Evolutionary conservation across 2,113 vertebrate species (phyloP), one percentile per base, ranked within the genome.

Genomic region (Noctilio leporinus): DNA sequence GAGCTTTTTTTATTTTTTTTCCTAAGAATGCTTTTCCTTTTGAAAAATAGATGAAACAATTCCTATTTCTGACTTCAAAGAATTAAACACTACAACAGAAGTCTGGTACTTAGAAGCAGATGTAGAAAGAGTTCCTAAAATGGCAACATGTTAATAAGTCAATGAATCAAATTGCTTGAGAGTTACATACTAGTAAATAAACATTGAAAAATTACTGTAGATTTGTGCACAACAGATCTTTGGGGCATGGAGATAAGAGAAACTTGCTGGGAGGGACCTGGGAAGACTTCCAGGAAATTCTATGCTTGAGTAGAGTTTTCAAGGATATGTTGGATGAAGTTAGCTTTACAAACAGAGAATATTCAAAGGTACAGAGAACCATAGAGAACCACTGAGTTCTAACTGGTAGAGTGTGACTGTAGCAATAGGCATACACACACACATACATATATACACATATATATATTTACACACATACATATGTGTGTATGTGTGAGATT

Each of bases 111-210:
- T 62, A 89, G 43, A 93, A 86, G 12, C 43, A 91, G 59, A 38
- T 43, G 51, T 7, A 94, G 35, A 77, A 75, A 78, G 65, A 65
- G 22, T 33, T 62, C 45, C 28, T 91, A 73, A 94, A 75, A 85
- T 84, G 45, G 35, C 7, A 76, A 65, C n/a, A 69, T 65, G 14
- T 33, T 85, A 38, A 93, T 93, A 93, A 76, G 45, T 82, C 67
- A 85, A 35, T 16, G 30, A 81, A 33, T 73, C 47, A 45, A 73
- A 80, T 40, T 72, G 43, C 51, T 88, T 16, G 40, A 82, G 24
- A 43, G 17, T 49, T 14, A 82, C 33, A 73, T 57, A 15, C 6
- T 16, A 17, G 73, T 17, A 81, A 89, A 59, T 7, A 6, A 76
- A 84, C 3, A 67, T 8, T 59, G 47, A 53, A 87, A 77, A 40